Evolutionary conservation across 2,888 invertebrate species (phyloP).

Genomic region (Archaeoteleia sp.): DNA sequence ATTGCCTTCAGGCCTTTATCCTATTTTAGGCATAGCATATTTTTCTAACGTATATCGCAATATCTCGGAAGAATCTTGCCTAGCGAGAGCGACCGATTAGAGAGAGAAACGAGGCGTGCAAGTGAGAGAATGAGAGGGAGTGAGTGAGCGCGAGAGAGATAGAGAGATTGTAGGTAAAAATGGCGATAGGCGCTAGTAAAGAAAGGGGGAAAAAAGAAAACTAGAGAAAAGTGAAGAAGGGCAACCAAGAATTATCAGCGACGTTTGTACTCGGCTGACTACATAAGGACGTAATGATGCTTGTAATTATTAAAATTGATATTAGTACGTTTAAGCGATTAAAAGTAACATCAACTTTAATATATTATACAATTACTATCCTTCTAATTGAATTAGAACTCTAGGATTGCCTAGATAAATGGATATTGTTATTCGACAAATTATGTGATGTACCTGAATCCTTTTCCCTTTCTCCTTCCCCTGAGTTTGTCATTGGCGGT

Average conservation of each 20-base stretch:
- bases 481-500: no score
- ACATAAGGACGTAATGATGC: slow-evolving; percentile 73
- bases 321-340: slow-evolving; percentile 74
- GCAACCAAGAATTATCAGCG: slow-evolving; percentile 62
- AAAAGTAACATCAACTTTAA: slow-evolving; percentile 73
- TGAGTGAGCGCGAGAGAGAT: slow-evolving; percentile 42
- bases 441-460: no score
- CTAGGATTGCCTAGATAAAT: slow-evolving; percentile 65
- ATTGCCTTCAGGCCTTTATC: slow-evolving; percentile 74
- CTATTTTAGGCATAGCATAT: slow-evolving; percentile 75
- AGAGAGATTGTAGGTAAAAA: no score
- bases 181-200: slow-evolving; percentile 14
- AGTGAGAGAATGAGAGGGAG: slow-evolving; percentile 46
- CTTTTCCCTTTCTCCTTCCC: slow-evolving; percentile 35
- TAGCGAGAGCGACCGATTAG: slow-evolving; percentile 62
- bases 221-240: slow-evolving; percentile 47
- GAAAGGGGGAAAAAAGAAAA: slow-evolving; percentile 31
- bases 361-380: slow-evolving; percentile 71
- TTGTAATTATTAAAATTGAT: slow-evolving; percentile 74
- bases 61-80: slow-evolving; percentile 71
- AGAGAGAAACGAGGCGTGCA: slow-evolving; percentile 56
- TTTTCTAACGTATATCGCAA: slow-evolving; percentile 74
- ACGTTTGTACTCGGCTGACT: slow-evolving; percentile 70
- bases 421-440: slow-evolving; percentile 56
- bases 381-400: slow-evolving; percentile 66